A percentile compares a stretch with the other conserved stretches of the same genome.
Conservation (phyloP, 2,888 invertebrate species). For the Geotrupes spiniger region DNA sequence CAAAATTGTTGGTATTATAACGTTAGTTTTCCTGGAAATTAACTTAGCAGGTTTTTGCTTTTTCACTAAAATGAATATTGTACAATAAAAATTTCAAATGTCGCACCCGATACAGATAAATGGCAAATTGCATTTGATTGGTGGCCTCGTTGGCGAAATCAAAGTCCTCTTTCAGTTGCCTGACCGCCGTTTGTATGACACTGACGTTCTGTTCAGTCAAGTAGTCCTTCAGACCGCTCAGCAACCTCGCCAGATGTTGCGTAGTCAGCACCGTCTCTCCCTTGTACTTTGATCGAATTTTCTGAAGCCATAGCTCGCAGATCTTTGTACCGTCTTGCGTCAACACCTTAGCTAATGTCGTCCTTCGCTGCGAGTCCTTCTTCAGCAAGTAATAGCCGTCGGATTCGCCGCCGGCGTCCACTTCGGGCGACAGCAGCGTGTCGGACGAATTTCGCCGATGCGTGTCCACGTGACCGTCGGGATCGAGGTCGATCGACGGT, state of each 20-base stretch:
- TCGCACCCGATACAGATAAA: constrained; percentile 64
- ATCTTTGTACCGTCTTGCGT: constrained; percentile 87
- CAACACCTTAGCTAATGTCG: constrained; percentile 85
- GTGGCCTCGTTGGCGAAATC: constrained; percentile 86
- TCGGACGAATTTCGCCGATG: constrained; percentile 77
- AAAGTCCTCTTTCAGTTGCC: constrained; percentile 76
- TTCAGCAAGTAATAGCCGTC: constrained; percentile 91
- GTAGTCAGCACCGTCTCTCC: constrained; percentile 68
- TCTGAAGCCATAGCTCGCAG: constrained; percentile 86
- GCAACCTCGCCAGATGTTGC: constrained; percentile 74
- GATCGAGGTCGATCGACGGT: constrained; percentile 61
- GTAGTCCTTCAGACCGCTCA: constrained; percentile 79
- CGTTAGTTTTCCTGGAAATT: too few relatives aligned
- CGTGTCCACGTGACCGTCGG: constrained; percentile 30
- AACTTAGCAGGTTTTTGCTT: too few relatives aligned
- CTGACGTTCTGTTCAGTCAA: constrained; percentile 79
- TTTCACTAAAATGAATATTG: too few relatives aligned
- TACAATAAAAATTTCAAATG: too few relatives aligned
- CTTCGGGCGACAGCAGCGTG: constrained; percentile 77
- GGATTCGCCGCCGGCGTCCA: constrained; percentile 60
- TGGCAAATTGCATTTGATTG: constrained; percentile 86
- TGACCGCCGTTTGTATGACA: constrained; percentile 73
- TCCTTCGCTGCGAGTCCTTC: constrained; percentile 94
- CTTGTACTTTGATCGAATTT: constrained; percentile 57
- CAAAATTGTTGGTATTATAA: too few relatives aligned